Evolutionary conservation across 2,113 vertebrate species (phyloP).

Genomic region (Circaetus gallicus): DNA sequence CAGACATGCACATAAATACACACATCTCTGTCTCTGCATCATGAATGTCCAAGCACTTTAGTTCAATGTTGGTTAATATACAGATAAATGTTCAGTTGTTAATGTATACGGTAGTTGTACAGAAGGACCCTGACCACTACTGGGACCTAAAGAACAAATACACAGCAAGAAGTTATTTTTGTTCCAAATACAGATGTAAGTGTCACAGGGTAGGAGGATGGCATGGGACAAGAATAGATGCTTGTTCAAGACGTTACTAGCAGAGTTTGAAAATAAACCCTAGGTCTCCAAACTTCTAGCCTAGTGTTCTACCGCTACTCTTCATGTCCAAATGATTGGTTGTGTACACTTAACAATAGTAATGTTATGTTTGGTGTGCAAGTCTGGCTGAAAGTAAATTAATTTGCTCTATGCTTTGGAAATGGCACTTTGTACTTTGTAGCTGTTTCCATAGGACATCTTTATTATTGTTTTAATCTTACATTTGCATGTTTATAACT

Average conservation of each 20-base stretch:
- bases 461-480: not conserved
- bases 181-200: not conserved
- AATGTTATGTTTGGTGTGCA: not conserved
- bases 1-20: not conserved
- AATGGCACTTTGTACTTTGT: not conserved
- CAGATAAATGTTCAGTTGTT: not conserved
- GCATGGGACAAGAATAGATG: not conserved
- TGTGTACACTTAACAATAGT: not conserved
- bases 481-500: not conserved
- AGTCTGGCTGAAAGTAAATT: not conserved
- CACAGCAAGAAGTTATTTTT: not conserved
- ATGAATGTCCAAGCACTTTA: not conserved
- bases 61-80: not conserved
- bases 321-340: not conserved
- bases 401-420: not conserved
- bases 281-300: not conserved
- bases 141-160: not conserved
- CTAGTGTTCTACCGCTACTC: not conserved
- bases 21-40: not conserved
- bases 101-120: not conserved
- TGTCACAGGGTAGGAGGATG: not conserved
- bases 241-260: not conserved
- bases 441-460: not conserved
- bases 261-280: not conserved
- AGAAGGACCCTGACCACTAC: not conserved